These are phyloP conservation scores for Lutraria lutraria DNA, from an alignment of 2,888 invertebrate genomes.

Conservation along the genomic window DNA sequence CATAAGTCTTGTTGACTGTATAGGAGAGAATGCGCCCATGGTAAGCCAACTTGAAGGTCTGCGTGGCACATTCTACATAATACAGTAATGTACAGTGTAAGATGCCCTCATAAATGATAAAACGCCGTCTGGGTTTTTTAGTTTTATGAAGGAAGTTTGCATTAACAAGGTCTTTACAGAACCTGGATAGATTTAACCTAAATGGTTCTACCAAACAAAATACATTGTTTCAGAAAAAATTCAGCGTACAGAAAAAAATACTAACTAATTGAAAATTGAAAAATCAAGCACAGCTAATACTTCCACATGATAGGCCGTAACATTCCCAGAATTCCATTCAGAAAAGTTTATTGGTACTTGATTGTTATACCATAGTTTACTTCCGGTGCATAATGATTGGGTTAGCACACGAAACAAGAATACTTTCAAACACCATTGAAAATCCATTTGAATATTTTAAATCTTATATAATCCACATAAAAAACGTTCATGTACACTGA, in stretches of 20 bases:
- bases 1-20: too few species aligned
- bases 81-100: too few species aligned
- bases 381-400: neutral
- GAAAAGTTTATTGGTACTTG: neutral
- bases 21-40: too few species aligned
- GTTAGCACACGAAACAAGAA: neutral
- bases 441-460: neutral
- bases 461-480: neutral
- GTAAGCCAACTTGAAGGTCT: too few species aligned
- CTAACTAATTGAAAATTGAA: neutral
- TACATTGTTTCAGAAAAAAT: too few species aligned
- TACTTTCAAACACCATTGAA: neutral
- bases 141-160: too few species aligned
- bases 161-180: too few species aligned
- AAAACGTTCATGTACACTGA: neutral
- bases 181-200: too few species aligned
- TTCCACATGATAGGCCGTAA: neutral
- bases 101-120: too few species aligned
- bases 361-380: neutral
- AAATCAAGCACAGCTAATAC: conserved; percentile 10
- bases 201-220: too few species aligned
- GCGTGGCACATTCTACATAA: too few species aligned
- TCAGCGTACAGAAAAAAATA: neutral
- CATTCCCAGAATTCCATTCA: neutral
- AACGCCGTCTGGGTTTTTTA: too few species aligned